Conservation (phyloP, 2,113 vertebrate genomes). For the Acrocephalus kingi region DNA sequence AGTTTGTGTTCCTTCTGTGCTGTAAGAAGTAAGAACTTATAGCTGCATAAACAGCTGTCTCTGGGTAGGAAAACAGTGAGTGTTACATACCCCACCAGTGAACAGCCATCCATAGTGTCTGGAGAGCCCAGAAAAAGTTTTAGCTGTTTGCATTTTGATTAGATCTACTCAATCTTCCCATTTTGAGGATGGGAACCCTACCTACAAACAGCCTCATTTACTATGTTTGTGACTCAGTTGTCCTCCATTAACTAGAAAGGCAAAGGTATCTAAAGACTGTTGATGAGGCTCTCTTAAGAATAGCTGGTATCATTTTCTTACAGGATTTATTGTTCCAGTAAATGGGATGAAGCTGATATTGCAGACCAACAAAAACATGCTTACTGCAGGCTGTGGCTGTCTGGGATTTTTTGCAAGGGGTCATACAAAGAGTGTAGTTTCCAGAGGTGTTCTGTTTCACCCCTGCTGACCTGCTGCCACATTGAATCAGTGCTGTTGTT, state of each 20-base stretch:
- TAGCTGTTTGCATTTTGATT: background rate
- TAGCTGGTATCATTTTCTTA: background rate
- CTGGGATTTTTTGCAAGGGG: background rate
- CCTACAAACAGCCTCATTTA: background rate
- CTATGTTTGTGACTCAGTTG: background rate
- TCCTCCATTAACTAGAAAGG: background rate
- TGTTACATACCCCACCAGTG: background rate
- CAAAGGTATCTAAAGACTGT: background rate
- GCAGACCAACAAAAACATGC: background rate
- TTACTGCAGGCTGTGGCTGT: background rate
- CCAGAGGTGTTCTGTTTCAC: background rate
- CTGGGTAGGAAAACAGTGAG: background rate
- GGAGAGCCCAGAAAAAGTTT: background rate
- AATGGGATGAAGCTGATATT: background rate
- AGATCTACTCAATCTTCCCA: background rate
- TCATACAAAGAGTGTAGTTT: background rate
- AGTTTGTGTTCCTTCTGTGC: background rate
- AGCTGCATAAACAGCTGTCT: background rate
- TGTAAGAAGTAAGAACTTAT: background rate
- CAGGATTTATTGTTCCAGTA: background rate
- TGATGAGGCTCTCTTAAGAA: background rate
- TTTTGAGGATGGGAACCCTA: background rate
- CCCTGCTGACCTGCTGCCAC: constrained; percentile 32
- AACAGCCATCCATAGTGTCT: background rate
- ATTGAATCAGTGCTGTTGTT: constrained; percentile 5